Conservation (phyloP, 2,797 vertebrate species). For the Myoxocephalus aenaeus region DNA sequence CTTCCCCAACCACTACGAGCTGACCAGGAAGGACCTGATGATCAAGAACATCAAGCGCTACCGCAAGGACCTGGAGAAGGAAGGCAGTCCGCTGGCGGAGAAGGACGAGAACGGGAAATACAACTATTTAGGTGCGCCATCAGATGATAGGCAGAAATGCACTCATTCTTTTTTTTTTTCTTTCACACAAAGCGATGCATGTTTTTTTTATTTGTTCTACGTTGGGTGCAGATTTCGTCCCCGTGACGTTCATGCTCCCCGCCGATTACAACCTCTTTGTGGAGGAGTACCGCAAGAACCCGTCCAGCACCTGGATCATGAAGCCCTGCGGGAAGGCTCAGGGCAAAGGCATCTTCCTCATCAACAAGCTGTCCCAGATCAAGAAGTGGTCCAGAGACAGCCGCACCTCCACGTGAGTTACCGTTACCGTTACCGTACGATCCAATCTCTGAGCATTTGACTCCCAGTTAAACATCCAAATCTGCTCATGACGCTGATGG, state of each 20-base stretch:
- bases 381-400: constrained; percentile 99
- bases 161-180: too few species aligned
- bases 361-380: constrained; percentile 99
- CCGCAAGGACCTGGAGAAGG: constrained; percentile 96
- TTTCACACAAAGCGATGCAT: background rate
- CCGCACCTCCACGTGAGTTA: constrained; percentile 94
- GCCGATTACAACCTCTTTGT: constrained; percentile 98
- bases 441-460: background rate
- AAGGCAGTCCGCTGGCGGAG: constrained; percentile 93
- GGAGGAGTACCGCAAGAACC: constrained; percentile 97
- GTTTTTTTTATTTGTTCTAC: background rate
- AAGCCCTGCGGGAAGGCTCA: constrained; percentile 99
- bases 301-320: constrained; percentile 99
- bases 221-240: constrained; percentile 90
- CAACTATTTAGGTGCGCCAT: constrained; percentile 89
- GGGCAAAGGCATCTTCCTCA: constrained; percentile 98
- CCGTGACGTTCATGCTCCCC: constrained; percentile 98
- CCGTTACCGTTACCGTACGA: too few species aligned
- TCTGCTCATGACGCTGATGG: background rate
- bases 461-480: background rate
- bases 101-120: constrained; percentile 98
- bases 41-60: constrained; percentile 99
- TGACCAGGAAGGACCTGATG: constrained; percentile 98
- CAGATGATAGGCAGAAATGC: background rate
- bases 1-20: constrained; percentile 98